Evolutionary conservation across 2,888 invertebrate species (phyloP).

Genomic region (Drosophila rellima): DNA sequence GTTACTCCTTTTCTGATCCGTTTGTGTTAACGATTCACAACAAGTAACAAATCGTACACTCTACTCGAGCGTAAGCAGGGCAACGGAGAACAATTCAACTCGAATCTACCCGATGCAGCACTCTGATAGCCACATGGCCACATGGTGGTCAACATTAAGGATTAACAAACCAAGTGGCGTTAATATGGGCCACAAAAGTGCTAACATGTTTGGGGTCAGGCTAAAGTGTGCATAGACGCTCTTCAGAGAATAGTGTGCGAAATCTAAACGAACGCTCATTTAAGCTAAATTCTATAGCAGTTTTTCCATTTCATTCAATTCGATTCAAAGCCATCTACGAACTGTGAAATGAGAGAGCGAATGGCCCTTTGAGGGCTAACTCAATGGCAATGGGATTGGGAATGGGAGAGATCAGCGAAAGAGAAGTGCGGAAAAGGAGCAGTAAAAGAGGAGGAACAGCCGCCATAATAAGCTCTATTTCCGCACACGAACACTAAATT

Average conservation of each 20-base stretch:
- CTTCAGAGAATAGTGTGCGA: slow-evolving; percentile 73
- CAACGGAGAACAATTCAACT: too few relatives aligned
- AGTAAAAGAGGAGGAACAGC: slow-evolving; percentile 12
- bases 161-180: slow-evolving; percentile 36
- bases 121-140: neutral
- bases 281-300: slow-evolving; percentile 67
- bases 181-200: slow-evolving; percentile 54
- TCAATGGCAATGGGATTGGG: slow-evolving; percentile 26
- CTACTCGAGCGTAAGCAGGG: too few relatives aligned
- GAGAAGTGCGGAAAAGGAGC: neutral
- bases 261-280: slow-evolving; percentile 72
- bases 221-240: slow-evolving; percentile 38
- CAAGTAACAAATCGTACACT: too few relatives aligned
- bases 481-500: slow-evolving; percentile 66
- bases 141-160: slow-evolving; percentile 1
- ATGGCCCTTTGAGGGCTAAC: slow-evolving; percentile 52
- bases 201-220: slow-evolving; percentile 26
- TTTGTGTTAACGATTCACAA: too few relatives aligned
- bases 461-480: slow-evolving; percentile 77
- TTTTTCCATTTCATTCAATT: slow-evolving; percentile 71
- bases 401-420: slow-evolving; percentile 4
- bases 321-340: slow-evolving; percentile 65
- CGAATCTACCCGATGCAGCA: too few relatives aligned
- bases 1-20: too few relatives aligned
- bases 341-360: slow-evolving; percentile 71